Evolutionary conservation across 1,140 invertebrate species (phyloP).

Genomic region (Holcopasites calliopsidis): DNA sequence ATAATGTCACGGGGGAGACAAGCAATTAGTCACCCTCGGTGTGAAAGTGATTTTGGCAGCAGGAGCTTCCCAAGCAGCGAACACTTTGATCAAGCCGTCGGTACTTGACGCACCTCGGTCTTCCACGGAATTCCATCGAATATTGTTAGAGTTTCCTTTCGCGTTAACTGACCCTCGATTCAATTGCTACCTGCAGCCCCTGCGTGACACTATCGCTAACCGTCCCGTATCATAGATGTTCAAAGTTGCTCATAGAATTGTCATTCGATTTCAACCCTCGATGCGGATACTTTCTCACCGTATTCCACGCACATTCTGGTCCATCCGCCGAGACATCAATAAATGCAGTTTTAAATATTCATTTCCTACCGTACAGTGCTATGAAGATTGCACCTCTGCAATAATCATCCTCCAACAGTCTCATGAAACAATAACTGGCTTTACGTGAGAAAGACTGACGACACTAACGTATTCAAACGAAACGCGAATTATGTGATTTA

Average conservation of each 20-base stretch:
- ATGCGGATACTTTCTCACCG: background rate
- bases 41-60: conserved; percentile 53
- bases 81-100: conserved; percentile 59
- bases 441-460: background rate
- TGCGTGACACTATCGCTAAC: background rate
- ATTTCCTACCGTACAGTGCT: background rate
- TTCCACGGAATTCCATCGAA: conserved; percentile 38
- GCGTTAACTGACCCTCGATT: background rate
- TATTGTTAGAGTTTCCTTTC: background rate
- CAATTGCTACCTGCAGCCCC: background rate
- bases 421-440: background rate
- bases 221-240: background rate
- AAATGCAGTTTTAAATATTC: background rate
- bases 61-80: conserved; percentile 35
- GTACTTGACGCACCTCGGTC: conserved; percentile 58
- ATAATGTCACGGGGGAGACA: conserved; percentile 37
- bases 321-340: background rate
- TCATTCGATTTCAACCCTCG: background rate
- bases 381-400: background rate
- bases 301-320: background rate
- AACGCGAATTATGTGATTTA: background rate
- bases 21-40: conserved; percentile 60
- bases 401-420: background rate
- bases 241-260: background rate
- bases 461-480: background rate